Conservation (phyloP, 2,113 vertebrate species). For the Choloepus hoffmanni region DNA sequence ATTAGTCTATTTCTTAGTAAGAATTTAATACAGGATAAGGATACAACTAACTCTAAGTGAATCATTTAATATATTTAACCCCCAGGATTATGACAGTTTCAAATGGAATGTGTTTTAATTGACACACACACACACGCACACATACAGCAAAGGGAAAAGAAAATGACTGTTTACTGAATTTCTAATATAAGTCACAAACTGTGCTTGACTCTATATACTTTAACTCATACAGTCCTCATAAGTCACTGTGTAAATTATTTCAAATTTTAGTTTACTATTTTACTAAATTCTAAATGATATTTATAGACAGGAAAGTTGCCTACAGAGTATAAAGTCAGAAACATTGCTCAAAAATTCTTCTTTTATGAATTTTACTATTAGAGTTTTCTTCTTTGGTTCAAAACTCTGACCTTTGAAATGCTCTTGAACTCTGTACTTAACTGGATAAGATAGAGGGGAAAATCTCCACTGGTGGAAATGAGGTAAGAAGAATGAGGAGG, state of each 20-base stretch:
- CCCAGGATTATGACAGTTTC: not conserved
- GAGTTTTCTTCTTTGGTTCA: not conserved
- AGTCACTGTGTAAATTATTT: constrained; percentile 3
- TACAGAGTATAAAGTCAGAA: not conserved
- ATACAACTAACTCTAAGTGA: constrained; percentile 38
- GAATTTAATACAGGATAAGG: constrained; percentile 14
- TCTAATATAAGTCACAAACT: not conserved
- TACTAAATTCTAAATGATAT: not conserved
- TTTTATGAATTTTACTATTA: not conserved
- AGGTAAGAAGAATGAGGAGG: not conserved
- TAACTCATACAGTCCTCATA: not conserved
- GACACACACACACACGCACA: not conserved
- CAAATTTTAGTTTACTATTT: not conserved
- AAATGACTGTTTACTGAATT: not conserved
- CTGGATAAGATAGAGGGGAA: not conserved
- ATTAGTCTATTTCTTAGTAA: not conserved
- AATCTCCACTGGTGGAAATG: not conserved
- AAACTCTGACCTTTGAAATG: not conserved
- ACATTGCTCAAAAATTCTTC: not conserved
- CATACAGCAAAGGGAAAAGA: not conserved
- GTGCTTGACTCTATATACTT: not conserved
- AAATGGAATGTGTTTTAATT: constrained; percentile 10
- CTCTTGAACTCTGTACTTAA: not conserved
- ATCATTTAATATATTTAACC: not conserved
- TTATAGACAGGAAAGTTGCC: not conserved